Evolutionary conservation across 2,113 vertebrate genomes (phyloP).

Genomic region (Falcunculus frontatus): DNA sequence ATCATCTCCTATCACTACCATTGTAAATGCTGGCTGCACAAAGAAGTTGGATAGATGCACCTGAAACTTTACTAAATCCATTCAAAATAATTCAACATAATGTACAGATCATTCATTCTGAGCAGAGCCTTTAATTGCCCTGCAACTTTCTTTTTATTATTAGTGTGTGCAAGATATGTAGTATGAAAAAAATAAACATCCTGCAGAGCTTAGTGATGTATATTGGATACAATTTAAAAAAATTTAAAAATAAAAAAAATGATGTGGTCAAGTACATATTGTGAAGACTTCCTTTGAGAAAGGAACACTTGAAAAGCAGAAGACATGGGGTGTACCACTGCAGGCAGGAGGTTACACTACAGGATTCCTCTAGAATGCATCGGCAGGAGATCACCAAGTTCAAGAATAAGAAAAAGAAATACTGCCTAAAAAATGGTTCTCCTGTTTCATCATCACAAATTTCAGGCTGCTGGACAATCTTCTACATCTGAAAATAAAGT

Average conservation of each 20-base stretch:
- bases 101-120: background rate
- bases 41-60: background rate
- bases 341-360: background rate
- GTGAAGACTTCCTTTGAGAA: background rate
- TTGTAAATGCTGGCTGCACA: background rate
- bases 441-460: background rate
- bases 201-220: background rate
- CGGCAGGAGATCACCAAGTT: background rate
- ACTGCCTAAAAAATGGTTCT: background rate
- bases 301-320: background rate
- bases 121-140: background rate
- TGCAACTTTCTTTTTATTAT: background rate
- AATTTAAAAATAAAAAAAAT: background rate
- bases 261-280: background rate
- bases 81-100: background rate
- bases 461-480: background rate
- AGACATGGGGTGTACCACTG: background rate
- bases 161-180: background rate
- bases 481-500: background rate
- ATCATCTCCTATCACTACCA: accelerated
- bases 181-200: background rate
- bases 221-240: background rate
- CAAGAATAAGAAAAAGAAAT: background rate
- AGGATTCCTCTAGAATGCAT: background rate
- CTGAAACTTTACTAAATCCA: background rate